Evolutionary conservation across 1,140 invertebrate genomes (phyloP).

Genomic region (Branchinecta lindahli): DNA sequence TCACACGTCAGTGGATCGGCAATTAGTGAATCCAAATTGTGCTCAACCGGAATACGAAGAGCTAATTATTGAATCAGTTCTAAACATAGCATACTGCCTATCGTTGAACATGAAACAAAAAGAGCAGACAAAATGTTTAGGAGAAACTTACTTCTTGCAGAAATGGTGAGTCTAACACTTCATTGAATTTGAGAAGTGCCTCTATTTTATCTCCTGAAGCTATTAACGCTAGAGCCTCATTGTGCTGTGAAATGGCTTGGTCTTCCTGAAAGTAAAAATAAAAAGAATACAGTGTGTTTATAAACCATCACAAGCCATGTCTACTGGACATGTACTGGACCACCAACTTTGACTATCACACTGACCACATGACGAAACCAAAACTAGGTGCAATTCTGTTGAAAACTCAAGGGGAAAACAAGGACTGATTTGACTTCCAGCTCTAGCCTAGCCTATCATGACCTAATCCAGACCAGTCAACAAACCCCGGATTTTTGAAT

Average conservation of each 20-base stretch:
- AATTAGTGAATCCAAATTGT: neutral
- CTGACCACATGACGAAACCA: neutral
- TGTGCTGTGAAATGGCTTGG: neutral
- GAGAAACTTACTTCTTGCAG: neutral
- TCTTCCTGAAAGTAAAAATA: neutral
- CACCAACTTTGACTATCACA: neutral
- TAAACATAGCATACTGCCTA: no score
- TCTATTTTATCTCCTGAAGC: neutral
- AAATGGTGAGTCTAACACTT: neutral
- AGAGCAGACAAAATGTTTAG: neutral
- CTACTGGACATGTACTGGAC: neutral
- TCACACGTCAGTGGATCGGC: neutral
- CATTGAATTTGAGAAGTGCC: neutral
- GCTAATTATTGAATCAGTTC: no score
- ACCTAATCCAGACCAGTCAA: no score
- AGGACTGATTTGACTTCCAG: neutral
- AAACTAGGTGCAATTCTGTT: neutral
- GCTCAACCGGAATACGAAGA: neutral
- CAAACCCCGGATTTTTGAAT: no score
- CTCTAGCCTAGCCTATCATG: neutral
- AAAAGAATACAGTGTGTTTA: neutral
- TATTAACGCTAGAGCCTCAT: neutral
- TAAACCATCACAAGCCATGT: neutral
- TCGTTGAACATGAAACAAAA: neutral
- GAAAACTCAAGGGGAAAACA: neutral